These are phyloP conservation scores for Cherax destructor DNA, from an alignment of 1,140 invertebrate species.

Conservation along the genomic window DNA sequence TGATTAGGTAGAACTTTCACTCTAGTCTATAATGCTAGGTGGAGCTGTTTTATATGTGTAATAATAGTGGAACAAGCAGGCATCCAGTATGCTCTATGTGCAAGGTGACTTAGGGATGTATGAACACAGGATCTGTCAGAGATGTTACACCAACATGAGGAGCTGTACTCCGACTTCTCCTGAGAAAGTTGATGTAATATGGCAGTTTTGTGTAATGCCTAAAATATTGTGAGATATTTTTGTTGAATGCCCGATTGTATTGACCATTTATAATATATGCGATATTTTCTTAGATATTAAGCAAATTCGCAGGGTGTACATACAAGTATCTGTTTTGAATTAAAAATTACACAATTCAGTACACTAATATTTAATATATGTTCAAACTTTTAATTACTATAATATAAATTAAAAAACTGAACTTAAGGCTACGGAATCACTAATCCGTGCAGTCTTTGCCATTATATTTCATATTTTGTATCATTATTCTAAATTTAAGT, in stretches of 20 bases:
- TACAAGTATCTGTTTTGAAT: conserved; percentile 22
- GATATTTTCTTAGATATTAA: conserved; percentile 60
- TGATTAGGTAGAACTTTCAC: conserved; percentile 41
- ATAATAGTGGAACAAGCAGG: conserved; percentile 28
- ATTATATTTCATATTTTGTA: neutral
- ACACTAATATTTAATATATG: neutral
- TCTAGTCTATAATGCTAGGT: conserved; percentile 62
- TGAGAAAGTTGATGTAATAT: conserved; percentile 47
- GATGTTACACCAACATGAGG: neutral
- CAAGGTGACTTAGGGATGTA: conserved; percentile 2
- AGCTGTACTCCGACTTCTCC: conserved; percentile 26
- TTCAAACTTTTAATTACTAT: neutral
- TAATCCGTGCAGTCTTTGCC: neutral
- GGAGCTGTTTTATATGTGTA: conserved; percentile 68
- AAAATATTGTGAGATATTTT: conserved; percentile 52
- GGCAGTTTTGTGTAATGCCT: conserved; percentile 60
- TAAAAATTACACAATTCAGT: neutral
- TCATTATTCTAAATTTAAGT: neutral
- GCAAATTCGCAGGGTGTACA: conserved; percentile 57
- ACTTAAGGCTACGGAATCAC: neutral
- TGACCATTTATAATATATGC: conserved; percentile 55
- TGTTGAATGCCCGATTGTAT: conserved; percentile 54
- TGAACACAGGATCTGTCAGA: conserved; percentile 6
- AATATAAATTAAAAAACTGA: neutral
- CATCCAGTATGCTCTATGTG: conserved; percentile 44